A percentile compares a stretch with the other conserved stretches of the same genome.
phyloP scores from a whole-genome alignment of 1,140 invertebrate genomes.

The Triops longicaudatus region DNA sequence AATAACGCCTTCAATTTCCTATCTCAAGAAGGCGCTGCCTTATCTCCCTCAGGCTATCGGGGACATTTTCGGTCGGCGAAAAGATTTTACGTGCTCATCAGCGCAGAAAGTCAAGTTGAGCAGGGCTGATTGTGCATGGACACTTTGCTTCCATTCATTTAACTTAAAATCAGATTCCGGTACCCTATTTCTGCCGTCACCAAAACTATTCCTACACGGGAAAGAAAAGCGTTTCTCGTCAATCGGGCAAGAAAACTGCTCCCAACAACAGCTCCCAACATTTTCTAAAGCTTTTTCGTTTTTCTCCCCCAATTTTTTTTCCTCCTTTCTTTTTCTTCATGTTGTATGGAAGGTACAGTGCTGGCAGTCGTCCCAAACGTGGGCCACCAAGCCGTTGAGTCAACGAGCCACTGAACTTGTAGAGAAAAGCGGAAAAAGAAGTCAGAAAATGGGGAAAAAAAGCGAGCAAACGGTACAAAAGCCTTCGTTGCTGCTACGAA shows the following conservation, averaged over 20 bases:
- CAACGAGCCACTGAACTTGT: neutral
- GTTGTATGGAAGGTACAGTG: neutral
- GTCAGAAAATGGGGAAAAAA: neutral
- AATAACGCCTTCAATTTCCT: neutral
- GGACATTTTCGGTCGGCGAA: neutral
- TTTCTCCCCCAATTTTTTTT: neutral
- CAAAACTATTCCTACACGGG: neutral
- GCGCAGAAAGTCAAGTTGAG: neutral
- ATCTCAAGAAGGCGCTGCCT: neutral
- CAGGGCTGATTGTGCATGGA: neutral
- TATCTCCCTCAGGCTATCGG: neutral
- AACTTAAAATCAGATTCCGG: slow-evolving; percentile 3
- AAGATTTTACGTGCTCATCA: neutral
- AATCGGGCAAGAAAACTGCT: neutral
- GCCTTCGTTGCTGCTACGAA: neutral
- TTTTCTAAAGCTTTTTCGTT: neutral
- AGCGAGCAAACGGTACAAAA: neutral
- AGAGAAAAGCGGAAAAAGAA: neutral
- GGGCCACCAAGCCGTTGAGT: neutral
- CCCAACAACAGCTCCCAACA: neutral
- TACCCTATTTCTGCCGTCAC: slow-evolving; percentile 5
- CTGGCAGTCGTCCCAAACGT: neutral
- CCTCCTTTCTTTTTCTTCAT: neutral
- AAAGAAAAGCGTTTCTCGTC: neutral
- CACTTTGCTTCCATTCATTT: neutral